phyloP scores from a whole-genome alignment of 2,888 invertebrate species.

The Venustoraphidia nigricollis region DNA sequence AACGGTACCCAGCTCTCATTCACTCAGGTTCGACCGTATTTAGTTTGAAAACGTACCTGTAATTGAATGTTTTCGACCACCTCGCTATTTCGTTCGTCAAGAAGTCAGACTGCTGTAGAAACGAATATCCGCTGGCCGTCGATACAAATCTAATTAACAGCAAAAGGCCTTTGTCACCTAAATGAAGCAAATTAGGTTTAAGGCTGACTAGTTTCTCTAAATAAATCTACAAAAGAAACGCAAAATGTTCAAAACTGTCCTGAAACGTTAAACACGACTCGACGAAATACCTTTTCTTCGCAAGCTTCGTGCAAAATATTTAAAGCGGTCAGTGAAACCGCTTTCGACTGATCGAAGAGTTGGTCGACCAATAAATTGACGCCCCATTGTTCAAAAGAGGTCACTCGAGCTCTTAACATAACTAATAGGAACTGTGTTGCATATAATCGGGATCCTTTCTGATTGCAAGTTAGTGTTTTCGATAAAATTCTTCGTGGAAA shows the following conservation, averaged over 20 bases:
- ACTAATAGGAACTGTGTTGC: constrained; percentile 84
- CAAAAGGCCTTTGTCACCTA: constrained; percentile 66
- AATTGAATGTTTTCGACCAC: constrained; percentile 63
- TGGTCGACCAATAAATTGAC: constrained; percentile 71
- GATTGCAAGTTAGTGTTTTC: constrained; percentile 39
- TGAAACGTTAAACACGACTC: background rate
- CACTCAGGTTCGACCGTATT: no score
- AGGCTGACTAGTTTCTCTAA: constrained; percentile 61
- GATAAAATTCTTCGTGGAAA: constrained; percentile 48
- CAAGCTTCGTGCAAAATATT: constrained; percentile 85
- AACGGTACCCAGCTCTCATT: no score
- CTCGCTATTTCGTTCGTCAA: constrained; percentile 58
- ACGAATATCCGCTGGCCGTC: constrained; percentile 50
- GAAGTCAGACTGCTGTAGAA: constrained; percentile 42
- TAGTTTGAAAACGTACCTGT: constrained; percentile 33
- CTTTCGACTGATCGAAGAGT: constrained; percentile 66
- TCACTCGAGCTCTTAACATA: constrained; percentile 58
- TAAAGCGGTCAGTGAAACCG: constrained; percentile 66
- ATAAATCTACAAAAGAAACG: constrained; percentile 35
- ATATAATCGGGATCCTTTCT: constrained; percentile 57
- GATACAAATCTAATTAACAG: constrained; percentile 63
- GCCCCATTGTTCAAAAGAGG: constrained; percentile 73
- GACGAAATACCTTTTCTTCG: constrained; percentile 55
- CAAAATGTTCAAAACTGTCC: background rate
- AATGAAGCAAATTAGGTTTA: constrained; percentile 48